Evolutionary conservation across 2,888 invertebrate species (phyloP).

Genomic region (Clanis bilineata): DNA sequence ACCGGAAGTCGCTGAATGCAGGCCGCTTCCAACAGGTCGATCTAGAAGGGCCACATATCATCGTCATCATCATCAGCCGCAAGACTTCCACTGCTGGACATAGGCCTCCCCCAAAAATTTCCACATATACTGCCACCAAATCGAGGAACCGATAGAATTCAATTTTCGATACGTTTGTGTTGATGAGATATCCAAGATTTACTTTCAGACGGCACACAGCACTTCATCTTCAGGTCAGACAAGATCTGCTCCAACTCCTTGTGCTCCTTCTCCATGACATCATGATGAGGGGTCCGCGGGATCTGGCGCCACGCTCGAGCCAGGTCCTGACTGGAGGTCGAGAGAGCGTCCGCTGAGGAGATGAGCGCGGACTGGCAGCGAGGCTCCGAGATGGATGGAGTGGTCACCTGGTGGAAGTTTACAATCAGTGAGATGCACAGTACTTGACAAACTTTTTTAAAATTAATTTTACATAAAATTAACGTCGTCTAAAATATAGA

Average conservation of each 20-base stretch:
- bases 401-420: not conserved
- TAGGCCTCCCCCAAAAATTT: too few species aligned
- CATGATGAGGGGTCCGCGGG: not conserved
- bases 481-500: too few species aligned
- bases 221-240: not conserved
- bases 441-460: too few species aligned
- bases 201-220: not conserved
- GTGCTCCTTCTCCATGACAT: not conserved
- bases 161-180: too few species aligned
- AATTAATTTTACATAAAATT: too few species aligned
- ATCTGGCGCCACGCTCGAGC: not conserved
- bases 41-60: too few species aligned
- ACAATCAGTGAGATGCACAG: not conserved
- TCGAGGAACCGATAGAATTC: too few species aligned
- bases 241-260: slow-evolving; percentile 12
- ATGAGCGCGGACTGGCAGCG: not conserved
- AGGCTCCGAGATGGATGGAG: not conserved
- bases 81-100: too few species aligned
- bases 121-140: too few species aligned
- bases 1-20: too few species aligned
- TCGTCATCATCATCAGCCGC: too few species aligned
- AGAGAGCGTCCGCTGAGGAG: not conserved
- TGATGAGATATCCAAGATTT: not conserved
- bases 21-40: too few species aligned
- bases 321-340: not conserved